Conservation (phyloP, 2,113 vertebrate genomes). For the Phalacrocorax pelagicus region DNA sequence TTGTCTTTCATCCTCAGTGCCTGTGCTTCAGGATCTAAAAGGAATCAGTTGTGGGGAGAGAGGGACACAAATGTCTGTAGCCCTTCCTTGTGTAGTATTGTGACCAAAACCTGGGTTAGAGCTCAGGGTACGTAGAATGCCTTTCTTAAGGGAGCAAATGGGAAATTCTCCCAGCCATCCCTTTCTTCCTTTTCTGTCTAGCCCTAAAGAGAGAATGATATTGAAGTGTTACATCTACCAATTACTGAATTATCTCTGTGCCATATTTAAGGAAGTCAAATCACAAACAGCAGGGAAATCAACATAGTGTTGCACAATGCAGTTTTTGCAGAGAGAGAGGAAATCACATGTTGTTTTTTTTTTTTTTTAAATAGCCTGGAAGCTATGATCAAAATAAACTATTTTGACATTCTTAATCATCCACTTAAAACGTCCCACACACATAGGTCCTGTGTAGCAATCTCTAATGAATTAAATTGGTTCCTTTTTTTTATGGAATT, state of each 20-base stretch:
- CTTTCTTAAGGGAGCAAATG: neutral
- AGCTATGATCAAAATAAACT: neutral
- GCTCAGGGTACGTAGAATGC: neutral
- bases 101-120: neutral
- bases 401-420: neutral
- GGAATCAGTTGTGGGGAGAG: neutral
- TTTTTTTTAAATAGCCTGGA: neutral
- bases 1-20: neutral
- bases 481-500: neutral
- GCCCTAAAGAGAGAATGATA: neutral
- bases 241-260: neutral
- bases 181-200: neutral
- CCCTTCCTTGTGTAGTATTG: neutral
- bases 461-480: neutral
- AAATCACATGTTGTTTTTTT: neutral
- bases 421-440: neutral
- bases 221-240: neutral
- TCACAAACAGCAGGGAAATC: neutral
- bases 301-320: neutral
- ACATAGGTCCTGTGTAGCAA: neutral
- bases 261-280: neutral
- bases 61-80: neutral
- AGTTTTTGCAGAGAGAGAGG: neutral
- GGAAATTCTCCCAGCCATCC: neutral
- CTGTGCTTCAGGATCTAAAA: neutral